phyloP scores from a whole-genome alignment of 2,888 invertebrate genomes.

The Lithophane socia region DNA sequence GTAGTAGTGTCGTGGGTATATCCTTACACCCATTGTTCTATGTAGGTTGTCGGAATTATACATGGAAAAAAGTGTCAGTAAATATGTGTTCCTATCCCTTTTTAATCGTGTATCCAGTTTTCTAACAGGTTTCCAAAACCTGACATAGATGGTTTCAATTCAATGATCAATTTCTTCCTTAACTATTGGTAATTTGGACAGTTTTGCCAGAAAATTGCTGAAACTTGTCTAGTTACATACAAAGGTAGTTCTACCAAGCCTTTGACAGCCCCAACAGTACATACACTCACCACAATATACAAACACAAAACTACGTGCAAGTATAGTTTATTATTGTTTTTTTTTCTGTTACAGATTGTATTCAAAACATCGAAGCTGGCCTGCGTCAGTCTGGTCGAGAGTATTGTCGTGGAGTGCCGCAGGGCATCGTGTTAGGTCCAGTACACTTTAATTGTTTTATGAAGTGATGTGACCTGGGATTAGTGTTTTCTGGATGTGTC shows the following conservation, averaged over 20 bases:
- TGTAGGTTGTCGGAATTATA: slow-evolving; percentile 1
- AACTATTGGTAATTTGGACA: background rate
- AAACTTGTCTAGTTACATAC: background rate
- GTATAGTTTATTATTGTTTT: slow-evolving; percentile 88
- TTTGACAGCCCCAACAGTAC: slow-evolving; percentile 66
- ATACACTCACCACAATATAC: slow-evolving; percentile 68
- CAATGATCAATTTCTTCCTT: background rate
- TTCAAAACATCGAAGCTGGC: slow-evolving; percentile 86
- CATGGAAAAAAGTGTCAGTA: slow-evolving; percentile 13
- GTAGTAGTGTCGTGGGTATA: slow-evolving; percentile 10
- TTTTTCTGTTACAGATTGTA: slow-evolving; percentile 89
- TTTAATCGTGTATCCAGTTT: background rate
- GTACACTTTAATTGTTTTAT: slow-evolving; percentile 66
- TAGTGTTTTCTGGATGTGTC: slow-evolving; percentile 87
- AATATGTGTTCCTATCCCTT: background rate
- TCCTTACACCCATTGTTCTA: slow-evolving; percentile 35
- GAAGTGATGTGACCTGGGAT: slow-evolving; percentile 73
- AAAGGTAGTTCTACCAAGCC: slow-evolving; percentile 56
- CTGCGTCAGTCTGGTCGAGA: slow-evolving; percentile 81
- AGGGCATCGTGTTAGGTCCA: slow-evolving; percentile 76
- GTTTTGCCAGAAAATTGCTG: background rate
- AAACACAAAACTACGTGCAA: slow-evolving; percentile 72
- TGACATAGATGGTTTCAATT: background rate
- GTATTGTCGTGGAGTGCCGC: slow-evolving; percentile 81
- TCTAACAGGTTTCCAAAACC: background rate